These are phyloP conservation scores for Biston stratarius DNA, from an alignment of 2,888 invertebrate species.

Conservation along the genomic window DNA sequence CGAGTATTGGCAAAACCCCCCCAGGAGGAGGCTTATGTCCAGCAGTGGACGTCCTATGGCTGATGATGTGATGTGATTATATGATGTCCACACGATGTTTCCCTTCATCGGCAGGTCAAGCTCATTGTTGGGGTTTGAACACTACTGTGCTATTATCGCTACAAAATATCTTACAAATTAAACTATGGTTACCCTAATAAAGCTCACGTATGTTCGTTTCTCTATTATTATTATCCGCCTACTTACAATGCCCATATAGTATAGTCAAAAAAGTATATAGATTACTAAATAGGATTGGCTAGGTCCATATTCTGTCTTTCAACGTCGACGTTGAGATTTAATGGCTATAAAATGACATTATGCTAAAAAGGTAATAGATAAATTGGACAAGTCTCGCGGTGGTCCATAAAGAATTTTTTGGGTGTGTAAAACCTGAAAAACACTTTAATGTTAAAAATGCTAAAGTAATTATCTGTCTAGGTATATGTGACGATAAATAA, in stretches of 20 bases:
- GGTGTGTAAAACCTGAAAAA: slow-evolving; percentile 16
- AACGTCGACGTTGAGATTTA: slow-evolving; percentile 10
- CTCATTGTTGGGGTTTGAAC: no score
- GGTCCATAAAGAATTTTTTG: slow-evolving; percentile 11
- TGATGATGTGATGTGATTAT: no score
- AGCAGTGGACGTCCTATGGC: no score
- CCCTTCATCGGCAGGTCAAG: no score
- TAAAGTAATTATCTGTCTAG: no score
- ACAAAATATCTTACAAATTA: not conserved
- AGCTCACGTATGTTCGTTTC: slow-evolving; percentile 12
- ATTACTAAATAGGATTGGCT: slow-evolving; percentile 8
- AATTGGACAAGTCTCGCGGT: slow-evolving; percentile 10
- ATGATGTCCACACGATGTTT: no score
- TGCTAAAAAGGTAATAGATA: slow-evolving; percentile 25
- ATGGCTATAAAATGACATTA: slow-evolving; percentile 23
- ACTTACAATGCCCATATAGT: slow-evolving; percentile 18
- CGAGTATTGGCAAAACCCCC: no score
- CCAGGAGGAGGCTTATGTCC: no score
- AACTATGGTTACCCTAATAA: slow-evolving; percentile 1
- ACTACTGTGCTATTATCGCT: no score
- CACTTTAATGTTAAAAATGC: not conserved
- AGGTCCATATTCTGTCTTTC: slow-evolving; percentile 11
- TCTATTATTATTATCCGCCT: slow-evolving; percentile 13
- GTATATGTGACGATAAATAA: no score
- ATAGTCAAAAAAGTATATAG: not conserved